Conservation (phyloP, 2,113 vertebrate genomes). For the Oncorhynchus masou region DNA sequence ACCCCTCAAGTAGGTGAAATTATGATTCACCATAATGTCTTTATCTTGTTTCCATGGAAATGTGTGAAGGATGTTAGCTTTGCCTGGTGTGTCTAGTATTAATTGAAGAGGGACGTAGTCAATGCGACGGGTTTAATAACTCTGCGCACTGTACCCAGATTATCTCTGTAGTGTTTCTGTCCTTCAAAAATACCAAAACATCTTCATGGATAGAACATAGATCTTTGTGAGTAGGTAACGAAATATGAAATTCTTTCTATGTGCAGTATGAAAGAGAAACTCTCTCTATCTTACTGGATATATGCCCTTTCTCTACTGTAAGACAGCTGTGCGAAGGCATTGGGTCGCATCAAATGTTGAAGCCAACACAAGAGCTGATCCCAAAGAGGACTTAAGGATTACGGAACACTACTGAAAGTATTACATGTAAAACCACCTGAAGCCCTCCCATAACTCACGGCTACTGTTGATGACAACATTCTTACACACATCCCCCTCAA, state of each 20-base stretch:
- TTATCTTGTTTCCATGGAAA: background rate
- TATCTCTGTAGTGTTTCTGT: background rate
- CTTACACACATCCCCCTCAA: background rate
- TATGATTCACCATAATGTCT: background rate
- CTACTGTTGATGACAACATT: background rate
- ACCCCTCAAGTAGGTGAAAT: background rate
- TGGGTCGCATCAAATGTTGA: background rate
- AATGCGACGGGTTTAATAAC: background rate
- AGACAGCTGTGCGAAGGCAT: background rate
- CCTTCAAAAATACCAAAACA: background rate
- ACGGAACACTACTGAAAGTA: background rate
- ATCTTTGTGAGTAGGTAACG: background rate
- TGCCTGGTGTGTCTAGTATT: background rate
- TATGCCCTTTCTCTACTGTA: background rate
- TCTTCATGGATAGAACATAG: background rate
- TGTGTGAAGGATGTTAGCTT: background rate
- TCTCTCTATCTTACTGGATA: constrained; percentile 45
- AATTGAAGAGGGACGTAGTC: no score
- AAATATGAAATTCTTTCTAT: background rate
- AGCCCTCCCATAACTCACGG: background rate
- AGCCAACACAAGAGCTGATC: background rate
- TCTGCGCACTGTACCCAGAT: background rate
- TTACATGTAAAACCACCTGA: background rate
- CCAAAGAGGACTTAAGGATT: background rate
- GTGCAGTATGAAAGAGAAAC: background rate